Conservation (phyloP, 2,113 vertebrate species). For the Pampusana beccarii region DNA sequence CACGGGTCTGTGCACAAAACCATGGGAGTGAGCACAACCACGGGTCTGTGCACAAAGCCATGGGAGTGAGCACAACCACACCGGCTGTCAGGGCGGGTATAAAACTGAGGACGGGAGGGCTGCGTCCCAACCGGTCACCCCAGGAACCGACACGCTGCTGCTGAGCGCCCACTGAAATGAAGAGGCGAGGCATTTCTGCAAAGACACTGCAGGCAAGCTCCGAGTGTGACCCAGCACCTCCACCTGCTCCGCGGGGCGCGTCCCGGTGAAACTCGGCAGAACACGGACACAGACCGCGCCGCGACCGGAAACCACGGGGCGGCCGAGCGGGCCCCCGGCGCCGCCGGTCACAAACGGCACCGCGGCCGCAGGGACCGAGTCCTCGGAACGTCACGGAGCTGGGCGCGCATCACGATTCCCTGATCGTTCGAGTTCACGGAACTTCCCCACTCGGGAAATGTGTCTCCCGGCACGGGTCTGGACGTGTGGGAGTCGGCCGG, state of each 20-base stretch:
- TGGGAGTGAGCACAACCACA: no score
- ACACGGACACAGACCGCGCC: no score
- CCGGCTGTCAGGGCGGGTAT: no score
- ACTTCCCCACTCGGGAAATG: fast-evolving
- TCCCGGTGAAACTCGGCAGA: background rate
- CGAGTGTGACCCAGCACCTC: background rate
- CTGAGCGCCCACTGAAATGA: background rate
- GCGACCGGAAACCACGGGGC: no score
- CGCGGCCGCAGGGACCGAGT: background rate
- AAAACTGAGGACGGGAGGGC: no score
- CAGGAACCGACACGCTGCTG: background rate
- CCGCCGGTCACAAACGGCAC: background rate
- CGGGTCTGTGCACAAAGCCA: no score
- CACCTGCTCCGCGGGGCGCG: background rate
- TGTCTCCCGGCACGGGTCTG: background rate
- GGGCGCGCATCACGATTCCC: background rate
- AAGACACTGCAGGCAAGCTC: background rate
- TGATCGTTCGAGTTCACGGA: fast-evolving
- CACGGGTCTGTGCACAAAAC: no score
- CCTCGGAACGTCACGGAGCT: background rate
- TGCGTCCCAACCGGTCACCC: background rate
- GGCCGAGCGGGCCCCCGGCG: background rate
- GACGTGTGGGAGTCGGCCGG: background rate
- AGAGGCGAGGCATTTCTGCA: background rate
- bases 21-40: no score